Conservation (phyloP, 2,113 vertebrate genomes). For the Cottus gobio region DNA sequence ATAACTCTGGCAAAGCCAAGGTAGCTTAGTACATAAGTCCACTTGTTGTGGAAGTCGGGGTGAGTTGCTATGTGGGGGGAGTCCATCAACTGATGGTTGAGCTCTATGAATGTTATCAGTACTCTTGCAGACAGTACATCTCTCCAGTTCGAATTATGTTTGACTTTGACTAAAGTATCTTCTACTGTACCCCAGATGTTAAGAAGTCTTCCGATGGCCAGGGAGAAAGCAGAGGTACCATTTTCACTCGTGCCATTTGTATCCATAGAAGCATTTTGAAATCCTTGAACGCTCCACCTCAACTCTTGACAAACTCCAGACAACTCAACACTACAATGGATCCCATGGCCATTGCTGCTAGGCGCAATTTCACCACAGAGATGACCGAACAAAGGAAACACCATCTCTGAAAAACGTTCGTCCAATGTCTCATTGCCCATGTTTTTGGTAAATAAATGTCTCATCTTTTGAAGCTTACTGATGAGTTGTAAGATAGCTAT, state of each 20-base stretch:
- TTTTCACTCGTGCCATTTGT: constrained; percentile 35
- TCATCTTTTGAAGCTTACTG: constrained; percentile 79
- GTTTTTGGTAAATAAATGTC: constrained; percentile 54
- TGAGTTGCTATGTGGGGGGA: constrained; percentile 10
- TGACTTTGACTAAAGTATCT: constrained; percentile 72
- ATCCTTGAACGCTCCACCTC: constrained; percentile 30
- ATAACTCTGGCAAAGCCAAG: constrained; percentile 79
- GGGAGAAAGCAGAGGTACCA: constrained; percentile 54
- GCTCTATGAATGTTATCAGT: constrained; percentile 78
- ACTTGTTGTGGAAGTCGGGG: constrained; percentile 61
- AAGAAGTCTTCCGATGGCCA: constrained; percentile 77
- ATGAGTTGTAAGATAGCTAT: constrained; percentile 73
- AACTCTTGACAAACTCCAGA: constrained; percentile 71
- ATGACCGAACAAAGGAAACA: constrained; percentile 45
- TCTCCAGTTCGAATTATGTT: constrained; percentile 79
- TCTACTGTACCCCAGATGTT: constrained; percentile 64
- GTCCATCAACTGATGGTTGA: constrained; percentile 66
- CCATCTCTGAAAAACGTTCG: neutral
- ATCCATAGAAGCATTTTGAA: constrained; percentile 57
- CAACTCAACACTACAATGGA: constrained; percentile 71
- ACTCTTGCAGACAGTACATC: constrained; percentile 83
- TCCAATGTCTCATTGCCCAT: constrained; percentile 9
- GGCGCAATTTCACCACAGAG: constrained; percentile 69
- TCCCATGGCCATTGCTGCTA: constrained; percentile 28
- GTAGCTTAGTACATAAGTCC: constrained; percentile 57